These are phyloP conservation scores for Uropetala carovei DNA, from an alignment of 2,888 invertebrate species.

Conservation along the genomic window DNA sequence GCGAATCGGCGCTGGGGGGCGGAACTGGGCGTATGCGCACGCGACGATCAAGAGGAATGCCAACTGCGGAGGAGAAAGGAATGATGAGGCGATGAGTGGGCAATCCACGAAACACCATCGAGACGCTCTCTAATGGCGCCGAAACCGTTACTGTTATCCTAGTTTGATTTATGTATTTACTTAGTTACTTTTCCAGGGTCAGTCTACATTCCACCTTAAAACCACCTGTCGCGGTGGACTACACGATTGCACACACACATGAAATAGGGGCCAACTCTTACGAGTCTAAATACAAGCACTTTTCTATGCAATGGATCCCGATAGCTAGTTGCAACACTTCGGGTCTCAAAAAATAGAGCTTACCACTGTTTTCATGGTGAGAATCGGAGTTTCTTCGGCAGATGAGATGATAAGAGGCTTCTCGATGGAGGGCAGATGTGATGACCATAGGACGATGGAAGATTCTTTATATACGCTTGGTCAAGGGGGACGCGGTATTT, in stretches of 20 bases:
- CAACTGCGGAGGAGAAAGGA: not conserved
- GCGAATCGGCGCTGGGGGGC: not conserved
- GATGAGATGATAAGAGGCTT: not conserved
- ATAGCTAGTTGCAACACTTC: not conserved
- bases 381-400: not conserved
- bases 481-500: not conserved
- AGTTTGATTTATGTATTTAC: no score
- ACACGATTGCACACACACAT: no score
- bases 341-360: not conserved
- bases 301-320: not conserved
- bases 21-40: conserved; percentile 2
- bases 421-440: not conserved
- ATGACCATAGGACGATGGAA: not conserved
- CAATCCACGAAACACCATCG: no score
- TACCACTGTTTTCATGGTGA: conserved; percentile 46
- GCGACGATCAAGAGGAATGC: not conserved
- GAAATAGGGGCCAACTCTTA: not conserved
- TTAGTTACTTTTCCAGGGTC: not conserved
- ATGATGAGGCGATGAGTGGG: no score
- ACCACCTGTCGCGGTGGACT: not conserved
- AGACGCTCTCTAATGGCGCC: no score
- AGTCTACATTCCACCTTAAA: not conserved
- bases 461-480: not conserved
- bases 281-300: no score
- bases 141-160: no score